A percentile compares a stretch with the other conserved stretches of the same genome.
These are phyloP conservation scores for Fopius arisanus DNA, from an alignment of 1,140 invertebrate species.

Conservation along the genomic window DNA sequence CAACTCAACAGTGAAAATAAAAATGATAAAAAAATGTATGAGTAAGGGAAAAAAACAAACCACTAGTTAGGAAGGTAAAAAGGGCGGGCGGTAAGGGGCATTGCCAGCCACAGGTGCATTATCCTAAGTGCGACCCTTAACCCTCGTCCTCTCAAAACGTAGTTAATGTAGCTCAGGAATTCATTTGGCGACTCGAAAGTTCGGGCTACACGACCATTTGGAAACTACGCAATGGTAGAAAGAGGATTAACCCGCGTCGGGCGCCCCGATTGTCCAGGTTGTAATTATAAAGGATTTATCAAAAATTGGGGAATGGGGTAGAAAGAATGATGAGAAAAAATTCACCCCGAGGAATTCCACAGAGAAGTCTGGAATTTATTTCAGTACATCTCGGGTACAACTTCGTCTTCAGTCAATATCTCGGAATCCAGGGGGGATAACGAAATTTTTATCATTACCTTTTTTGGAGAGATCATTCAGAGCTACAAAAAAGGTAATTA, in stretches of 20 bases:
- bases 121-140: constrained; percentile 58
- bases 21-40: constrained; percentile 10
- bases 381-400: too few relatives aligned
- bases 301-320: not conserved
- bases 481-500: too few relatives aligned
- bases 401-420: too few relatives aligned
- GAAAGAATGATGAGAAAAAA: too few relatives aligned
- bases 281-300: not conserved
- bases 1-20: not conserved
- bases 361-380: too few relatives aligned
- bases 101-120: constrained; percentile 62
- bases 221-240: constrained; percentile 20
- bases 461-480: too few relatives aligned
- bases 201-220: too few relatives aligned
- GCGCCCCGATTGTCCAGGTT: constrained; percentile 5
- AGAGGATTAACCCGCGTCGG: not conserved
- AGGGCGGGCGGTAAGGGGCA: constrained; percentile 53
- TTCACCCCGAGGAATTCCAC: too few relatives aligned
- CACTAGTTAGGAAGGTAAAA: constrained; percentile 44
- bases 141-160: constrained; percentile 42
- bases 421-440: too few relatives aligned
- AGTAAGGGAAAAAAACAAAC: constrained; percentile 35
- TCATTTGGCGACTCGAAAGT: too few relatives aligned
- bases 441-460: too few relatives aligned
- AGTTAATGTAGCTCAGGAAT: constrained; percentile 43